Conservation (phyloP, 2,888 invertebrate species). For the Bellardia bayeri region DNA sequence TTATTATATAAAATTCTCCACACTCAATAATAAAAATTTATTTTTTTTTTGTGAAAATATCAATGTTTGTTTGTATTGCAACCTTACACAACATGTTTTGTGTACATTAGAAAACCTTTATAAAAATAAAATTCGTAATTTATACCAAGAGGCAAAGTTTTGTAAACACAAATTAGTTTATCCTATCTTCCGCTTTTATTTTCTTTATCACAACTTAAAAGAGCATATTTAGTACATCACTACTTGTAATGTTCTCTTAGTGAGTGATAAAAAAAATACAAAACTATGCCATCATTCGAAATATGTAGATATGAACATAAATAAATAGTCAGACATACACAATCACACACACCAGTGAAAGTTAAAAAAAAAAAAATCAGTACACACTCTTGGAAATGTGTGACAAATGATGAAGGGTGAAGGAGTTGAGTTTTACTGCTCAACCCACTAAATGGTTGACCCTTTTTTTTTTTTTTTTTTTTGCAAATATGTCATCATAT, state of each 20-base stretch:
- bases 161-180: not conserved
- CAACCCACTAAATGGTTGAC: conserved; percentile 51
- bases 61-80: too few species aligned
- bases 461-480: conserved; percentile 33
- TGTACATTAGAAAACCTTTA: too few species aligned
- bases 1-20: too few species aligned
- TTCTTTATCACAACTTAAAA: not conserved
- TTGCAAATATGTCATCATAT: conserved; percentile 47
- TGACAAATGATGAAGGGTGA: not conserved
- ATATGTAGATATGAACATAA: not conserved
- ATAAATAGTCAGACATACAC: not conserved
- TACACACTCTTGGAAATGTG: conserved; percentile 16
- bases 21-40: too few species aligned
- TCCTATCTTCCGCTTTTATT: not conserved
- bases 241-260: not conserved
- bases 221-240: not conserved
- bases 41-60: too few species aligned
- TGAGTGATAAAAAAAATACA: not conserved
- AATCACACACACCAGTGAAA: not conserved
- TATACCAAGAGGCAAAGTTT: too few species aligned
- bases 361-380: not conserved
- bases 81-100: too few species aligned
- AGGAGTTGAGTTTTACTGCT: conserved; percentile 17
- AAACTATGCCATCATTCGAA: conserved; percentile 25
- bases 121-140: too few species aligned